Conservation (phyloP, 2,113 vertebrate genomes). For the Gorsachius goisagi region DNA sequence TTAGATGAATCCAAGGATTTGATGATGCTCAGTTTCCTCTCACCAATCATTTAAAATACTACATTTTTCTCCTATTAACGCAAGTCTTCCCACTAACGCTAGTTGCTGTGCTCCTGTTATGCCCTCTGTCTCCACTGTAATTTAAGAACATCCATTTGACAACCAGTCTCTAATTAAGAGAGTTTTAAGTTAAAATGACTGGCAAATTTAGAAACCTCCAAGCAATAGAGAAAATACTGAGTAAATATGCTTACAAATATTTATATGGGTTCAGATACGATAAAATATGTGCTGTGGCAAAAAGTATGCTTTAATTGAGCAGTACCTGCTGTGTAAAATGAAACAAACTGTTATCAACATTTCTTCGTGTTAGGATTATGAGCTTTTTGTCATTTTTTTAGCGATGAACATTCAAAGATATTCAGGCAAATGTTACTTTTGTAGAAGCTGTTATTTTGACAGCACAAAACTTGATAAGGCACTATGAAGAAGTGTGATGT, state of each 20-base stretch:
- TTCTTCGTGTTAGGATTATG: constrained; percentile 14
- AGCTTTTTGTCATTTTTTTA: not conserved
- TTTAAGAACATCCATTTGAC: constrained; percentile 12
- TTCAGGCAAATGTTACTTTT: constrained; percentile 23
- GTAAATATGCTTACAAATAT: constrained; percentile 55
- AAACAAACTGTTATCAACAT: constrained; percentile 44
- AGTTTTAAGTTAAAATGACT: constrained; percentile 36
- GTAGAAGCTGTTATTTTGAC: constrained; percentile 56
- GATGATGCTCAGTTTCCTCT: constrained; percentile 29
- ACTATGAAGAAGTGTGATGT: not conserved
- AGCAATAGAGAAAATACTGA: constrained; percentile 36
- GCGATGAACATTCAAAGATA: not conserved
- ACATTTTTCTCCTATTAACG: not conserved
- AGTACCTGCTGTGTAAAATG: constrained; percentile 50
- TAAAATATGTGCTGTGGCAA: constrained; percentile 47
- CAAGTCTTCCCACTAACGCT: not conserved
- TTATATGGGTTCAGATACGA: constrained; percentile 14
- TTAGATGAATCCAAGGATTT: constrained; percentile 17
- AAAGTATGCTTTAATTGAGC: constrained; percentile 30
- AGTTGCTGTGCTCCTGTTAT: not conserved
- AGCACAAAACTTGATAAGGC: constrained; percentile 9
- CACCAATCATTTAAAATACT: not conserved
- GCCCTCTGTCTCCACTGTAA: constrained; percentile 17
- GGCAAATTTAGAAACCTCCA: constrained; percentile 24
- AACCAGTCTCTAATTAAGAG: constrained; percentile 47